Conservation (phyloP, 92 coral and sea anemone species). For the Actinostola sp. region DNA sequence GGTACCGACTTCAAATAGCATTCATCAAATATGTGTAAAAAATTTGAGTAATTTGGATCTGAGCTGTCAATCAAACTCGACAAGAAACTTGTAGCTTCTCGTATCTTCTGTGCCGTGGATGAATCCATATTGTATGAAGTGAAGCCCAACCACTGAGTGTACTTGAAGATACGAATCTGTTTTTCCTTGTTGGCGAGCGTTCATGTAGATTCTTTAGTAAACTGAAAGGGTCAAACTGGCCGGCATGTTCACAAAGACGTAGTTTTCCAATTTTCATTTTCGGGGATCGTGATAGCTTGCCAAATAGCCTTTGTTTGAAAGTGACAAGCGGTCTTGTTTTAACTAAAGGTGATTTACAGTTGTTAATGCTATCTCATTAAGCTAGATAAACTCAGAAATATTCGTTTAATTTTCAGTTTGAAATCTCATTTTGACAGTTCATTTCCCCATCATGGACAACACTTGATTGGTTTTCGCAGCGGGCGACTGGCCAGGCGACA, state of each 20-base stretch:
- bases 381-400: slow-evolving; percentile 95
- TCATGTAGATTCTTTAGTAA: slow-evolving; percentile 34
- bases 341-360: slow-evolving; percentile 93
- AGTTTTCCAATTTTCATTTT: slow-evolving; percentile 90
- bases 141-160: slow-evolving; percentile 23
- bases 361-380: slow-evolving; percentile 93
- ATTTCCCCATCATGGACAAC: slow-evolving; percentile 81
- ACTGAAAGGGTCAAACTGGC: slow-evolving; percentile 45
- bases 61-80: slow-evolving; percentile 38
- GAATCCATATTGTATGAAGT: not conserved
- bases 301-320: slow-evolving; percentile 57
- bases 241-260: slow-evolving; percentile 55
- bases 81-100: slow-evolving; percentile 23
- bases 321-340: slow-evolving; percentile 92
- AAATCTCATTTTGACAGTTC: slow-evolving; percentile 89
- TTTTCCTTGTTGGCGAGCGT: slow-evolving; percentile 49
- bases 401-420: slow-evolving; percentile 94
- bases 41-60: slow-evolving; percentile 69
- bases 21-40: slow-evolving; percentile 55
- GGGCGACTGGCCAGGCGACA: slow-evolving; percentile 79
- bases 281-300: slow-evolving; percentile 59
- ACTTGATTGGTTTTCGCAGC: slow-evolving; percentile 95
- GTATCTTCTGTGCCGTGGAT: not conserved
- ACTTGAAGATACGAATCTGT: slow-evolving; percentile 46
- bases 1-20: slow-evolving; percentile 73